Conservation (phyloP, 2,888 invertebrate species). For the Xylota sylvarum region DNA sequence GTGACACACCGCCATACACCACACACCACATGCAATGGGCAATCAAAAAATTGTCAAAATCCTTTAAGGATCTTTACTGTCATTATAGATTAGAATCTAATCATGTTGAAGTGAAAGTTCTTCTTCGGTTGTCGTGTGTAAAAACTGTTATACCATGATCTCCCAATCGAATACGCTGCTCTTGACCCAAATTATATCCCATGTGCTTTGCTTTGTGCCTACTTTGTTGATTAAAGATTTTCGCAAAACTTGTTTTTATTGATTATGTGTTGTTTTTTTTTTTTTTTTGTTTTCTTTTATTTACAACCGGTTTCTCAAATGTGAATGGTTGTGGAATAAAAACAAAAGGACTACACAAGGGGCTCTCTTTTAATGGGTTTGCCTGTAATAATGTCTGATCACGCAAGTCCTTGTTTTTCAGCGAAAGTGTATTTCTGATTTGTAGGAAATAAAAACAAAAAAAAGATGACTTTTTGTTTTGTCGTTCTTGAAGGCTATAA, state of each 20-base stretch:
- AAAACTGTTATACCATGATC: not conserved
- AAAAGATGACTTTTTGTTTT: not conserved
- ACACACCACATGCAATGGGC: not conserved
- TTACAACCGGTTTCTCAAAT: slow-evolving; percentile 42
- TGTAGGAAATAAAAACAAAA: not conserved
- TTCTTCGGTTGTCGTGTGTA: slow-evolving; percentile 17
- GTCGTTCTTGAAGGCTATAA: not conserved
- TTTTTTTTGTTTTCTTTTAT: slow-evolving; percentile 11
- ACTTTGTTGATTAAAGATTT: slow-evolving; percentile 10
- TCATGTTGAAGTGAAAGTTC: not conserved
- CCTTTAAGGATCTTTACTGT: not conserved
- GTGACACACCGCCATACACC: no score
- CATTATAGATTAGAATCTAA: not conserved
- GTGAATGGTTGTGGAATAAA: not conserved
- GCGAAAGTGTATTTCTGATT: slow-evolving; percentile 30
- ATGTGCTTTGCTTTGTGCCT: slow-evolving; percentile 2
- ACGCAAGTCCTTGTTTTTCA: slow-evolving; percentile 51
- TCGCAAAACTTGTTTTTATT: slow-evolving; percentile 50
- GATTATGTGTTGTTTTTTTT: slow-evolving; percentile 31
- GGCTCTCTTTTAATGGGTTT: not conserved
- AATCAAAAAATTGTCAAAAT: not conserved
- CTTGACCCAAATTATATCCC: slow-evolving; percentile 62
- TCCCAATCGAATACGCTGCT: slow-evolving; percentile 48
- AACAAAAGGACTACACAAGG: slow-evolving; percentile 29
- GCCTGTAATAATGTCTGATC: slow-evolving; percentile 26